Percentiles rank a stretch among this genome's conserved stretches.
Evolutionary conservation across 2,113 vertebrate species (phyloP).

Genomic region (Jaculus jaculus): DNA sequence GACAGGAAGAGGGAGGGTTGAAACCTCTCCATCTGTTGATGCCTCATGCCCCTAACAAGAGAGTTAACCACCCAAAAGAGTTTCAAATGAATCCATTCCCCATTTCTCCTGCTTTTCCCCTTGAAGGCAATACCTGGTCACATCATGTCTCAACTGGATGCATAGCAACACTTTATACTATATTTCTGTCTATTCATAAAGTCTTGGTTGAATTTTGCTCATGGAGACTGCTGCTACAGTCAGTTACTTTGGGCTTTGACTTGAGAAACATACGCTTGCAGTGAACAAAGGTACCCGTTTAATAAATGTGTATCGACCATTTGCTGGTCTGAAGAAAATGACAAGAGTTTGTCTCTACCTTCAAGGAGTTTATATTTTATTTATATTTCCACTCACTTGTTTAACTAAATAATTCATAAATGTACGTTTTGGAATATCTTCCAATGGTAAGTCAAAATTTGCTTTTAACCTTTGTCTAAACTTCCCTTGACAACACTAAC

Average conservation of each 20-base stretch:
- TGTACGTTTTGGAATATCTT: conserved; percentile 51
- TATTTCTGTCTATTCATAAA: not conserved
- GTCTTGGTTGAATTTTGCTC: not conserved
- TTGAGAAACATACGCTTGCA: not conserved
- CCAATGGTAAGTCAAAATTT: conserved; percentile 69
- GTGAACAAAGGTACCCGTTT: not conserved
- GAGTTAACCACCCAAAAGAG: not conserved
- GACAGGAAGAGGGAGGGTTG: not conserved
- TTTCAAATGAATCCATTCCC: not conserved
- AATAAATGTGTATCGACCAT: not conserved
- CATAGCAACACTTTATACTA: not conserved
- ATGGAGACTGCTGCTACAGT: not conserved
- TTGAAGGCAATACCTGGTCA: too few relatives aligned
- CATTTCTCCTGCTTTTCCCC: not conserved
- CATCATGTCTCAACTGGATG: too few relatives aligned
- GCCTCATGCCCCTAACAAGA: not conserved
- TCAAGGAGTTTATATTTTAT: not conserved
- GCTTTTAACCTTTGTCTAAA: conserved; percentile 70
- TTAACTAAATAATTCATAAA: not conserved
- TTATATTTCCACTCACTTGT: conserved; percentile 16
- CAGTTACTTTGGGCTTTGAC: not conserved
- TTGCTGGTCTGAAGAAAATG: not conserved
- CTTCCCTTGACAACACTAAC: conserved; percentile 56
- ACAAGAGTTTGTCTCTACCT: not conserved
- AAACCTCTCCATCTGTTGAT: not conserved